These are phyloP conservation scores for Zele albiditarsus DNA, from an alignment of 2,888 invertebrate species.

Conservation along the genomic window DNA sequence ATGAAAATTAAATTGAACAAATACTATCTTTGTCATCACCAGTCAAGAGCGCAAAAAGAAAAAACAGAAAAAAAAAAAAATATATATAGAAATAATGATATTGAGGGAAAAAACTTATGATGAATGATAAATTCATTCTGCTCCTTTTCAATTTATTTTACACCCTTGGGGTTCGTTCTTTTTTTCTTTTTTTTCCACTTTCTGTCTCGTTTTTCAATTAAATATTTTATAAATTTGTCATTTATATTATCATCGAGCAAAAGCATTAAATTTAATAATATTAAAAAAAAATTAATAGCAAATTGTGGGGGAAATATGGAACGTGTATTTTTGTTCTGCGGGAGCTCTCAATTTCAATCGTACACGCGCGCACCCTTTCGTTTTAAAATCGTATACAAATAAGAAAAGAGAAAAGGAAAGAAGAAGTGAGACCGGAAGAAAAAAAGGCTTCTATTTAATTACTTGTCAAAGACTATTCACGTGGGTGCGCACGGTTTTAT, in stretches of 20 bases:
- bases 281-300: background rate
- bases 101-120: background rate
- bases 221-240: background rate
- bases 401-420: background rate
- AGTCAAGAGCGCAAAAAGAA: background rate
- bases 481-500: background rate
- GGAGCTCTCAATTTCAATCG: background rate
- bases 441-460: background rate
- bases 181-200: background rate
- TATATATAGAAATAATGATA: background rate
- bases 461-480: background rate
- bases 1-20: conserved; percentile 8
- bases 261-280: background rate
- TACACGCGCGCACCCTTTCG: background rate
- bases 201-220: background rate
- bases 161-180: background rate
- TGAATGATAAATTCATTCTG: background rate
- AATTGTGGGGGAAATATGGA: background rate
- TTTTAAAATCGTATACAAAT: conserved; percentile 1
- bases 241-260: background rate
- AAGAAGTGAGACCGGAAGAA: background rate
- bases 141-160: background rate
- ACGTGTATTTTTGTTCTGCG: background rate
- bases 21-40: conserved; percentile 12
- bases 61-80: background rate